These are phyloP conservation scores for Austrofundulus limnaeus DNA, from an alignment of 2,113 vertebrate species.

Conservation along the genomic window DNA sequence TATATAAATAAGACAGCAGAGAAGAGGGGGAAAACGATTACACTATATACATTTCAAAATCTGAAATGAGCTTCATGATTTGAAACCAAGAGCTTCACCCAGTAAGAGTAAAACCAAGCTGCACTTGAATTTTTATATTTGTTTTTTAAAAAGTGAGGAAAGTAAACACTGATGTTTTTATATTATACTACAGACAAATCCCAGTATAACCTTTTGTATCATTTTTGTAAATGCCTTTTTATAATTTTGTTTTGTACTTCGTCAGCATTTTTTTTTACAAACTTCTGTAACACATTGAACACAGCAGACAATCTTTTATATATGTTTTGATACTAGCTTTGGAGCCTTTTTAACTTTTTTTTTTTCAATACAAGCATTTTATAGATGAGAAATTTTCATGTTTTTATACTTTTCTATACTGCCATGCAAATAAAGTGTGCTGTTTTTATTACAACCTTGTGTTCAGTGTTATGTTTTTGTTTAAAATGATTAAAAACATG, in stretches of 20 bases:
- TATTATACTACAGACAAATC: slow-evolving; percentile 59
- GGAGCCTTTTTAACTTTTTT: slow-evolving; percentile 78
- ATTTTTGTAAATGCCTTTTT: slow-evolving; percentile 75
- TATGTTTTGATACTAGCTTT: slow-evolving; percentile 79
- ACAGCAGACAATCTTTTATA: slow-evolving; percentile 84
- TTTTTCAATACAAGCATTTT: slow-evolving; percentile 82
- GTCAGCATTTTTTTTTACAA: slow-evolving; percentile 78
- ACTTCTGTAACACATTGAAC: slow-evolving; percentile 70
- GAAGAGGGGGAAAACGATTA: slow-evolving; percentile 12
- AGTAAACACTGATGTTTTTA: slow-evolving; percentile 68
- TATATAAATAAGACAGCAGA: slow-evolving; percentile 11
- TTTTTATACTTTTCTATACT: slow-evolving; percentile 86
- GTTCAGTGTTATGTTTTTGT: slow-evolving; percentile 9
- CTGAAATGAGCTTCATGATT: slow-evolving; percentile 31
- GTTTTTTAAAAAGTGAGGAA: slow-evolving; percentile 40
- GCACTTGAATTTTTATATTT: slow-evolving; percentile 63
- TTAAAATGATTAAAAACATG: not conserved
- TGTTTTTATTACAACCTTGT: slow-evolving; percentile 66
- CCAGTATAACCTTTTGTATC: slow-evolving; percentile 72
- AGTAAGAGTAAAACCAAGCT: slow-evolving; percentile 63
- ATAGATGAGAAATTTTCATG: slow-evolving; percentile 70
- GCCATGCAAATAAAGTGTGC: slow-evolving; percentile 98
- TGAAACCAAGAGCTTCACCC: slow-evolving; percentile 55
- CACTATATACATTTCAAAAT: slow-evolving; percentile 44
- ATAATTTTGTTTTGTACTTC: slow-evolving; percentile 66